Base-by-base conservation (phyloP, 2,113 vertebrate species). In the Thalassoma bifasciatum region DNA sequence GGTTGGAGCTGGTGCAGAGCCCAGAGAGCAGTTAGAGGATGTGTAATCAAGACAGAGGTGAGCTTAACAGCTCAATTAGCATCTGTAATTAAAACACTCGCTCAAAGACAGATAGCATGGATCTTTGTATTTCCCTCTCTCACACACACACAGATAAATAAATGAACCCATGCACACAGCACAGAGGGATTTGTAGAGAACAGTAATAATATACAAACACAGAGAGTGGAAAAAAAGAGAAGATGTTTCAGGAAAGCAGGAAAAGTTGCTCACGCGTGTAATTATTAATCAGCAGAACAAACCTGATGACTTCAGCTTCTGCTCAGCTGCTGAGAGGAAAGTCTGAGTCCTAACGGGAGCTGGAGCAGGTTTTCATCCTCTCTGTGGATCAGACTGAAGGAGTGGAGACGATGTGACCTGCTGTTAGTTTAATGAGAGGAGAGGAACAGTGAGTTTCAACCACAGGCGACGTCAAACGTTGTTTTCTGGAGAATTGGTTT, bases 61-160 rank as follows among this genome's bases (percentile, higher is more conserved):
- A 51, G 75, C 82, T 81, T 86, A 83, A 91, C 83, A 66, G 81
- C 85, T 86, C 77, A 84, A 88, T 88, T 88, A 87, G 79, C 79
- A 67, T 47, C 54, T 12, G 22, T 86, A 86, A 91, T 90, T 88
- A 86, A 88, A 85, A 78, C 62, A 72, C 62, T 78, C 36, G 21
- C 52, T 62, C 70, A 67, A 60, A 77, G 75, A 86, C 68, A 40
- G 77, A 82, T 75, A 75, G 61, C 72, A 14, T 58, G 77, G 61
- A 69, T 72, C 66, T 44, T 19, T 47, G 5, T 62, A 17, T 51
- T 36, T 11, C 24, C 36, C 46, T 22, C 23, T 10, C 47, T 4
- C 23, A 16, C 34, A n/a, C 75, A 44, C 58, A 51, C 30, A 38
- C 67, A 38, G 8, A 49, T 19, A 40, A 40, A 40, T 7, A 10